Evolutionary conservation across 53 echinoderm and acorn worm species (phyloP).

Genomic region (Paracentrotus lividus): DNA sequence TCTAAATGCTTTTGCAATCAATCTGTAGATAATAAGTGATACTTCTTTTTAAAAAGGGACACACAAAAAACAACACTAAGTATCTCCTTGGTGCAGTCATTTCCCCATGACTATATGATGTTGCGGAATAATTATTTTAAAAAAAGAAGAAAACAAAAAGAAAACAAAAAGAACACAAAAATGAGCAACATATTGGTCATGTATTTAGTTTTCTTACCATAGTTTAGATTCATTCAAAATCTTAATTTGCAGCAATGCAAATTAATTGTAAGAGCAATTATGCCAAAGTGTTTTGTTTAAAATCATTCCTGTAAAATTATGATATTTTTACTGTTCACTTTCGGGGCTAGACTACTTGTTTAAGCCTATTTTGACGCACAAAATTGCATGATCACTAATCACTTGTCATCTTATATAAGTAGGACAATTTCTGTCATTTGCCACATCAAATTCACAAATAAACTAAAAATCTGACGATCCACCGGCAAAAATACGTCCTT

Average conservation of each 20-base stretch:
- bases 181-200: too few species aligned
- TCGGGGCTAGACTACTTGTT: not conserved
- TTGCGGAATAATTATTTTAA: too few species aligned
- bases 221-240: too few species aligned
- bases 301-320: not conserved
- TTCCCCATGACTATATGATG: too few species aligned
- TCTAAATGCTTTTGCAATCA: too few species aligned
- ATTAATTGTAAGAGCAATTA: not conserved
- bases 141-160: too few species aligned
- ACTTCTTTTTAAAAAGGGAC: too few species aligned
- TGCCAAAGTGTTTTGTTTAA: not conserved
- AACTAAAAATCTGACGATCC: not conserved
- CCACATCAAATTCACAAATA: not conserved
- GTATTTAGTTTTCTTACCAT: too few species aligned
- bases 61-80: too few species aligned
- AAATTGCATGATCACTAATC: conserved; percentile 41
- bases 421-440: conserved; percentile 23
- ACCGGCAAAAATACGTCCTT: not conserved
- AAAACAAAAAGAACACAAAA: too few species aligned
- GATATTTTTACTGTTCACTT: not conserved
- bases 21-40: too few species aligned
- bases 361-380: conserved; percentile 8
- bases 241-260: not conserved
- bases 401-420: not conserved
- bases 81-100: too few species aligned